Evolutionary conservation across 1,140 invertebrate species (phyloP).

Genomic region (Maconellicoccus hirsutus): DNA sequence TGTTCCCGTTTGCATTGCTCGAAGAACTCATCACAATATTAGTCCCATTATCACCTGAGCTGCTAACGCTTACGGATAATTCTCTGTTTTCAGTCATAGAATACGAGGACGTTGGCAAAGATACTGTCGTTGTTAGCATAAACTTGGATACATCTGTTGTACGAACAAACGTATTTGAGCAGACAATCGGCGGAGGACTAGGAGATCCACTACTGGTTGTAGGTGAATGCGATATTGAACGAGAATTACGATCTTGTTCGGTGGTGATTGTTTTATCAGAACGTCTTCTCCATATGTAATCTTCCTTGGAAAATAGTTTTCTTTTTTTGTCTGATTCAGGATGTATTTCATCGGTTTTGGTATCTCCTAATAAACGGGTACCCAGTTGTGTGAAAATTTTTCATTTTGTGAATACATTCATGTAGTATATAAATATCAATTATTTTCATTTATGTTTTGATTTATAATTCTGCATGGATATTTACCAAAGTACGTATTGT

Average conservation of each 20-base stretch:
- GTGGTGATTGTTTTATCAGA: background rate
- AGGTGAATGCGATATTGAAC: background rate
- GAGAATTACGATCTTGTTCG: background rate
- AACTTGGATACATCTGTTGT: background rate
- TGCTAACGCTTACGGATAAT: background rate
- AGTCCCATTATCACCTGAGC: background rate
- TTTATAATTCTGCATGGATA: too few relatives aligned
- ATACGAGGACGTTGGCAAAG: background rate
- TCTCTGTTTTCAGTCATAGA: background rate
- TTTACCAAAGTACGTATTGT: too few relatives aligned
- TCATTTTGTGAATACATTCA: too few relatives aligned
- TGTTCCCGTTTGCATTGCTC: slow-evolving; percentile 26
- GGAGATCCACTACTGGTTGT: background rate
- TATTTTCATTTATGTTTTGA: too few relatives aligned
- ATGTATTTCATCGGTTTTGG: background rate
- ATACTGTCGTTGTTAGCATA: background rate
- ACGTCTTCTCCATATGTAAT: background rate
- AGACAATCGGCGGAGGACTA: background rate
- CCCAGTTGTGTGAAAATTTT: background rate
- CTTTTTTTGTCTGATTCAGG: background rate
- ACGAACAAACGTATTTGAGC: background rate
- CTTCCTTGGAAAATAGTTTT: background rate
- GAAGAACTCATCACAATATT: background rate
- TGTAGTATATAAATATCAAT: too few relatives aligned
- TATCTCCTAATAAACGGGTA: background rate